Evolutionary conservation across 1,140 invertebrate genomes (phyloP).

Genomic region (Scaptomyza pallida): DNA sequence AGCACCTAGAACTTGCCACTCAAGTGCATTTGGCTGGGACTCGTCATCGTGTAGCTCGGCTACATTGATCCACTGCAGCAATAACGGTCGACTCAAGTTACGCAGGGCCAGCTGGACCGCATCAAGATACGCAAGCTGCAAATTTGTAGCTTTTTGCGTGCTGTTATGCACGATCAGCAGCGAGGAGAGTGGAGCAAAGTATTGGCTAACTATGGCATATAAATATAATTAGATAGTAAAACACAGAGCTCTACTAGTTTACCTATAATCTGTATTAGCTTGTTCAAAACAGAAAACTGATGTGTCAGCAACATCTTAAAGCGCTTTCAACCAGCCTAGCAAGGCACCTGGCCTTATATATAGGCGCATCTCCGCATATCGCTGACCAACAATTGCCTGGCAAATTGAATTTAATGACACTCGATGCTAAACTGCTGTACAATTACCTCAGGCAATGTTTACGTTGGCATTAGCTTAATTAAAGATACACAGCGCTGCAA

Average conservation of each 20-base stretch:
- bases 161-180: constrained; percentile 66
- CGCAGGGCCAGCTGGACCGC: constrained; percentile 43
- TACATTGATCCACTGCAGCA: constrained; percentile 74
- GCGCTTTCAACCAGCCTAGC: constrained; percentile 13
- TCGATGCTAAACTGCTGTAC: constrained; percentile 39
- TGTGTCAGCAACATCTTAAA: constrained; percentile 53
- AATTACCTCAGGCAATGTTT: constrained; percentile 53
- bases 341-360: constrained; percentile 36
- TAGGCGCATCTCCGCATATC: constrained; percentile 24
- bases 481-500: constrained; percentile 56
- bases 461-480: constrained; percentile 70
- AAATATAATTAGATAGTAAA: neutral
- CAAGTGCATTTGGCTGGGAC: constrained; percentile 17
- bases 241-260: constrained; percentile 24
- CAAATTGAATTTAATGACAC: constrained; percentile 68
- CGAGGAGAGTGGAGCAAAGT: constrained; percentile 57
- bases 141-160: constrained; percentile 2
- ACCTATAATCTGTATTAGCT: constrained; percentile 59
- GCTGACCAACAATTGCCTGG: constrained; percentile 47
- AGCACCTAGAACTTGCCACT: constrained; percentile 46
- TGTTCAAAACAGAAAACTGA: constrained; percentile 41
- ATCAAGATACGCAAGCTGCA: constrained; percentile 63
- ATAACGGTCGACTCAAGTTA: constrained; percentile 39
- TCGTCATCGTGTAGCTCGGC: constrained; percentile 31
- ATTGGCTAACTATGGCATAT: constrained; percentile 32